A percentile compares a stretch with the other conserved stretches of the same genome.
Evolutionary conservation across 2,888 invertebrate genomes (phyloP).

Genomic region (Troides helena): DNA sequence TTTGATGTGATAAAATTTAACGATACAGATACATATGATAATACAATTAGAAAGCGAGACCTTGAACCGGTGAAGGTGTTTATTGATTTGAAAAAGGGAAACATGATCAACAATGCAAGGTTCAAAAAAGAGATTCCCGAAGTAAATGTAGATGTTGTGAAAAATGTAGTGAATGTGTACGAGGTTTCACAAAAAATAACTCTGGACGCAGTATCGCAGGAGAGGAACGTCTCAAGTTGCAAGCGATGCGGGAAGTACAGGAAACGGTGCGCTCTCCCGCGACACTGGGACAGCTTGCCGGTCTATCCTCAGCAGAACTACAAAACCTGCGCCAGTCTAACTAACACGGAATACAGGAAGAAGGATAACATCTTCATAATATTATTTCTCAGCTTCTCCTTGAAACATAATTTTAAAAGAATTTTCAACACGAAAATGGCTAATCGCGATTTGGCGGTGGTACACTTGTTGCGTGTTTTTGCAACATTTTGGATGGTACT

Average conservation of each 20-base stretch:
- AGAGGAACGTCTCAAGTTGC: conserved; percentile 57
- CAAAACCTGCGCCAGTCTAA: conserved; percentile 58
- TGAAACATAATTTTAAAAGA: conserved; percentile 64
- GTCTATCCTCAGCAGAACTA: conserved; percentile 60
- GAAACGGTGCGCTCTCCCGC: conserved; percentile 58
- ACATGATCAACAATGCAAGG: conserved; percentile 38
- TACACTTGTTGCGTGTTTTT: conserved; percentile 82
- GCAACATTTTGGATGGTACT: conserved; percentile 84
- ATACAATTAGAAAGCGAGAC: conserved; percentile 33
- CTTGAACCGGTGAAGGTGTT: conserved; percentile 36
- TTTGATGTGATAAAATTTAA: conserved; percentile 59
- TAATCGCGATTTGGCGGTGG: conserved; percentile 73
- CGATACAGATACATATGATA: conserved; percentile 36
- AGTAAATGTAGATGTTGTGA: conserved; percentile 51
- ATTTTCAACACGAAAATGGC: conserved; percentile 71
- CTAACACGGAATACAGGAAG: conserved; percentile 50
- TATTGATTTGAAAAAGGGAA: conserved; percentile 31
- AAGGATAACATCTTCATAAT: conserved; percentile 50
- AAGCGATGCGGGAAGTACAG: conserved; percentile 68
- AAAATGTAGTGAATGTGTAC: conserved; percentile 47
- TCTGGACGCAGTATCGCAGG: conserved; percentile 63
- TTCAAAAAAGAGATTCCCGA: conserved; percentile 43
- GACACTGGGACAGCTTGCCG: conserved; percentile 43
- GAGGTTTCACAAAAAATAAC: conserved; percentile 61
- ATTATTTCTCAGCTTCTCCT: conserved; percentile 65